phyloP scores from a whole-genome alignment of 2,797 vertebrate genomes.

The Dermochelys coriacea region DNA sequence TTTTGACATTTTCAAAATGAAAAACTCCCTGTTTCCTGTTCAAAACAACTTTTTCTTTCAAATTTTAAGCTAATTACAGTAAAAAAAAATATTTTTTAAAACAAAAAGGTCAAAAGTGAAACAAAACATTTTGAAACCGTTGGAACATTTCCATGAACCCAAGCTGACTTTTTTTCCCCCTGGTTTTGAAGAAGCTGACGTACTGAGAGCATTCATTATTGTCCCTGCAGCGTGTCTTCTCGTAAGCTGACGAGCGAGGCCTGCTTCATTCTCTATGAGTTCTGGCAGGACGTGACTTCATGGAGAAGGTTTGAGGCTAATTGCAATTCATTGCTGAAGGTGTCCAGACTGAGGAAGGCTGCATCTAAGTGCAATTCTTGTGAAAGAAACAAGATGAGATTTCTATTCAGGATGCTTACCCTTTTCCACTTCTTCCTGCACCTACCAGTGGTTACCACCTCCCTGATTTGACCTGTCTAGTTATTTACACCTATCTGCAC shows the following conservation, averaged over 20 bases:
- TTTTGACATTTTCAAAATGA: no score
- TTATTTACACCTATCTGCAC: background rate
- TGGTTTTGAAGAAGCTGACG: background rate
- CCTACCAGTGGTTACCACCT: background rate
- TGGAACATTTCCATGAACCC: background rate
- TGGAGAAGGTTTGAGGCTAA: slow-evolving; percentile 81
- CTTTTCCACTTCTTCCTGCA: background rate
- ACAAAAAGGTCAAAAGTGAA: background rate
- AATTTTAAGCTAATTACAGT: background rate
- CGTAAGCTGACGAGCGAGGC: slow-evolving; percentile 85
- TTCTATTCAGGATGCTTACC: background rate
- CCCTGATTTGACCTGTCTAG: background rate
- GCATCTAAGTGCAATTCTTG: background rate
- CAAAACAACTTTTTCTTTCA: background rate
- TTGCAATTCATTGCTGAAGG: background rate
- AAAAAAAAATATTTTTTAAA: background rate
- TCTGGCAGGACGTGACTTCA: slow-evolving; percentile 83
- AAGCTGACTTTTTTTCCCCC: no score
- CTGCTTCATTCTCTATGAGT: slow-evolving; percentile 82
- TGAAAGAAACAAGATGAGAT: background rate
- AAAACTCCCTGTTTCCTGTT: no score
- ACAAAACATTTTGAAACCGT: background rate
- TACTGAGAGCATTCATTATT: background rate
- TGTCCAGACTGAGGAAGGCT: background rate
- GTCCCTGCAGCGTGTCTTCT: slow-evolving; percentile 87